A percentile compares a stretch with the other conserved stretches of the same genome.
Conservation (phyloP, 1,140 invertebrate species). For the Meloidogyne chitwoodi region DNA sequence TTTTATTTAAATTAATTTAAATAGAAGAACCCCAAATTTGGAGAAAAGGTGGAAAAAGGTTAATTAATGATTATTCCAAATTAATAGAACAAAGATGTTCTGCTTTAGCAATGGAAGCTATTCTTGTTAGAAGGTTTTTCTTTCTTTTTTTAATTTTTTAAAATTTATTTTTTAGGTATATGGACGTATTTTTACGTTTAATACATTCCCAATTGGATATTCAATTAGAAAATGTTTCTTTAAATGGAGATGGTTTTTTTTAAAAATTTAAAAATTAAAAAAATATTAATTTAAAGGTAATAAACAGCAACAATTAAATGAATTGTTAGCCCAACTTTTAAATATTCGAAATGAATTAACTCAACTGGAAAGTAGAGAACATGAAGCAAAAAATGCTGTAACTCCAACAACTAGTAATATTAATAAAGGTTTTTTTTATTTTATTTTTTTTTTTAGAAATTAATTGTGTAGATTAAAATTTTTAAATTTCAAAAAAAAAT, state of each 20-base stretch:
- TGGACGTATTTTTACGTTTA: conserved; percentile 10
- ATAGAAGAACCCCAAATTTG: conserved; percentile 4
- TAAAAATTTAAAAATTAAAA: too few relatives aligned
- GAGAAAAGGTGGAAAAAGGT: conserved; percentile 1
- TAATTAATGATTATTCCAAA: conserved; percentile 1
- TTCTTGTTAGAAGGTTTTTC: background rate
- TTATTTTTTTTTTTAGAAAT: too few relatives aligned
- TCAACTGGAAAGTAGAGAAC: conserved; percentile 2
- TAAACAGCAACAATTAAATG: conserved; percentile 1
- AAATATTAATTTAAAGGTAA: background rate
- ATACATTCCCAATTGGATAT: conserved; percentile 11
- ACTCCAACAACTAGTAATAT: background rate
- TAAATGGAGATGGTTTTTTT: background rate
- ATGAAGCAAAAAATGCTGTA: background rate
- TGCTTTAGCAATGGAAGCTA: conserved; percentile 2
- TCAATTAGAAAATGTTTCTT: background rate
- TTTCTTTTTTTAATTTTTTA: background rate
- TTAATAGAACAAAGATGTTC: conserved; percentile 14
- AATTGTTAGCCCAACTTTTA: conserved; percentile 10
- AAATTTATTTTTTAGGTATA: background rate
- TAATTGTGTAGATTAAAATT: too few relatives aligned
- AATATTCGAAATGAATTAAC: conserved; percentile 20
- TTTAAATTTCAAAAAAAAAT: too few relatives aligned
- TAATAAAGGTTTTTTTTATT: too few relatives aligned
- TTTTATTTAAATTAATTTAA: background rate